phyloP scores from a whole-genome alignment of 1,140 invertebrate genomes.

The Diabrotica virgifera region DNA sequence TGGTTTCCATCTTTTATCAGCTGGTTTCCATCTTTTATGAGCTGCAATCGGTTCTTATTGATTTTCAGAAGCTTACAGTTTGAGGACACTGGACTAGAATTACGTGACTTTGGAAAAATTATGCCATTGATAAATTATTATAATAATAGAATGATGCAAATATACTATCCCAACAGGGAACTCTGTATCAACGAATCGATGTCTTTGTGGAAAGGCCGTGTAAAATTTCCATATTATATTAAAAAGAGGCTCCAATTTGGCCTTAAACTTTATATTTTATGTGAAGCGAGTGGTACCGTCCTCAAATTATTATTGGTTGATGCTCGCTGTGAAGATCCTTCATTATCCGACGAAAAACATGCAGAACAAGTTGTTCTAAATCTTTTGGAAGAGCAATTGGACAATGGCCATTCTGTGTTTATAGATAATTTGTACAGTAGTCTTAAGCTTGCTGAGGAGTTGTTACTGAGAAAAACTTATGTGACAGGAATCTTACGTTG shows the following conservation, averaged over 20 bases:
- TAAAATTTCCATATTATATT: conserved; percentile 41
- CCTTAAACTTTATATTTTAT: conserved; percentile 33
- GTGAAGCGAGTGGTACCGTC: conserved; percentile 26
- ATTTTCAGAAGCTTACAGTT: conserved; percentile 24
- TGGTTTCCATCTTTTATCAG: conserved; percentile 18
- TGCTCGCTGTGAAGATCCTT: conserved; percentile 18
- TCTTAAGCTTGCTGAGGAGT: conserved; percentile 9
- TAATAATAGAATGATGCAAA: conserved; percentile 35
- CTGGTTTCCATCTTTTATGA: conserved; percentile 16
- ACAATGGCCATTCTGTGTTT: conserved; percentile 23
- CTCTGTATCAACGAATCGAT: conserved; percentile 39
- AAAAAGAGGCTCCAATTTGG: conserved; percentile 41
- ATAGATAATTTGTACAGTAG: conserved; percentile 36
- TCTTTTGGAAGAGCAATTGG: conserved; percentile 23
- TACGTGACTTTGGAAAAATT: conserved; percentile 21
- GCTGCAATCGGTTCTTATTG: conserved; percentile 24
- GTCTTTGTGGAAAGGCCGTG: conserved; percentile 40
- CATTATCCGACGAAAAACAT: conserved; percentile 3
- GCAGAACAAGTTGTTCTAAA: conserved; percentile 22
- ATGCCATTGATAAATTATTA: conserved; percentile 29
- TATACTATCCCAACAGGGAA: conserved; percentile 36
- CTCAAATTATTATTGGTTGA: conserved; percentile 32
- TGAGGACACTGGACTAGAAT: no score
- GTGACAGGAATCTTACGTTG: conserved; percentile 28
- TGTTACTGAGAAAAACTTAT: not conserved